Evolutionary conservation across 1,140 invertebrate genomes (phyloP).

Genomic region (Paralvinella palmiformis): DNA sequence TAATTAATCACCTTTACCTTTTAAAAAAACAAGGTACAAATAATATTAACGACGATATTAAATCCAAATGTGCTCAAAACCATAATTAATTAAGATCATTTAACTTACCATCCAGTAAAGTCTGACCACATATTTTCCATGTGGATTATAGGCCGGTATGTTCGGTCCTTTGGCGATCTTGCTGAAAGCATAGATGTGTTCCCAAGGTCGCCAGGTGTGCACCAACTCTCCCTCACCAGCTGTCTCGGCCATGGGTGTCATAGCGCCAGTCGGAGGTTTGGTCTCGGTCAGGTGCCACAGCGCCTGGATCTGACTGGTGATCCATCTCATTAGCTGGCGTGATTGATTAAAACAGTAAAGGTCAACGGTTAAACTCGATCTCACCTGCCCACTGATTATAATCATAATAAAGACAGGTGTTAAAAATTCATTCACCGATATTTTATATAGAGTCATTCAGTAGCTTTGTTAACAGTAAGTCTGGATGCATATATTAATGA

Average conservation of each 20-base stretch:
- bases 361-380: too few relatives aligned
- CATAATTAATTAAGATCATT: too few relatives aligned
- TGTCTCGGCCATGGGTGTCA: neutral
- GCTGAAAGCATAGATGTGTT: conserved; percentile 49
- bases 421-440: too few relatives aligned
- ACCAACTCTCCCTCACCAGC: conserved; percentile 16
- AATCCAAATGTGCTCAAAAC: too few relatives aligned
- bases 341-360: conserved; percentile 5
- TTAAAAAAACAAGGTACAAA: too few relatives aligned
- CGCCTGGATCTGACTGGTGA: conserved; percentile 47
- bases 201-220: conserved; percentile 48
- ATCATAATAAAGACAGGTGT: neutral
- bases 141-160: conserved; percentile 43
- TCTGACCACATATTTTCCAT: conserved; percentile 50
- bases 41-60: too few relatives aligned
- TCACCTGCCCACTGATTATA: too few relatives aligned
- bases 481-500: too few relatives aligned
- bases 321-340: conserved; percentile 45
- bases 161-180: conserved; percentile 49
- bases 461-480: too few relatives aligned
- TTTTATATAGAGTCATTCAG: too few relatives aligned
- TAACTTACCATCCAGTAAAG: conserved; percentile 50
- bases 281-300: conserved; percentile 42
- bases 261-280: conserved; percentile 10
- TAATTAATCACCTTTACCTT: too few relatives aligned